phyloP scores from a whole-genome alignment of 2,113 vertebrate species.

The Bambusicola thoracicus region DNA sequence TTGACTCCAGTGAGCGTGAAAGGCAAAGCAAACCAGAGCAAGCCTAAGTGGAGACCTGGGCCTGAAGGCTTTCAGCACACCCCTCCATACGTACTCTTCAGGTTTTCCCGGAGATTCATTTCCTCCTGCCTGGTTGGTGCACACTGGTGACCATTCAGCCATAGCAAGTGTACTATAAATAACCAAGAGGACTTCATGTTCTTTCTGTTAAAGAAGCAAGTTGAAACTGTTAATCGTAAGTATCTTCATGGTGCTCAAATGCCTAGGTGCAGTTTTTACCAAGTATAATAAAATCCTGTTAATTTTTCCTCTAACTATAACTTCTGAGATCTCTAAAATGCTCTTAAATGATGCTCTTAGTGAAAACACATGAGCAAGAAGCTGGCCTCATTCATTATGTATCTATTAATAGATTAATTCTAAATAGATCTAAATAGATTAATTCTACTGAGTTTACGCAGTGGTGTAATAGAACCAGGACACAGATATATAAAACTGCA shows the following conservation, averaged over 20 bases:
- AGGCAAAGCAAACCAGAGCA: background rate
- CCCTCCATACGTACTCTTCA: constrained; percentile 75
- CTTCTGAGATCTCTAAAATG: background rate
- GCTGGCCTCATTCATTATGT: background rate
- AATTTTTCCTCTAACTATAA: background rate
- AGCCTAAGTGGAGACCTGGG: background rate
- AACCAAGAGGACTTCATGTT: constrained; percentile 81
- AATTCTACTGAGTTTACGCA: background rate
- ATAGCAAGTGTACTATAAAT: constrained; percentile 67
- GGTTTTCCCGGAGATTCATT: constrained; percentile 64
- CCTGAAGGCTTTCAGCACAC: background rate
- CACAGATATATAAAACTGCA: background rate
- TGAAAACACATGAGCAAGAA: background rate
- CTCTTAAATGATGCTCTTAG: background rate
- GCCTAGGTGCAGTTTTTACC: background rate
- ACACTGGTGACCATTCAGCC: constrained; percentile 67
- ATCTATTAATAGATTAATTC: background rate
- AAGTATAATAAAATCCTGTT: background rate
- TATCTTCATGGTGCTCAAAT: background rate
- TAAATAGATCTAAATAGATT: too few relatives aligned
- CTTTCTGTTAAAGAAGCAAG: constrained; percentile 40
- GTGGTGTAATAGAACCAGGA: background rate
- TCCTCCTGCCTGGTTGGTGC: constrained; percentile 67
- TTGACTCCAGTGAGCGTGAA: background rate
- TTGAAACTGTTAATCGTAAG: background rate